Conservation (phyloP, 2,797 vertebrate species). For the Rachycentron canadum region DNA sequence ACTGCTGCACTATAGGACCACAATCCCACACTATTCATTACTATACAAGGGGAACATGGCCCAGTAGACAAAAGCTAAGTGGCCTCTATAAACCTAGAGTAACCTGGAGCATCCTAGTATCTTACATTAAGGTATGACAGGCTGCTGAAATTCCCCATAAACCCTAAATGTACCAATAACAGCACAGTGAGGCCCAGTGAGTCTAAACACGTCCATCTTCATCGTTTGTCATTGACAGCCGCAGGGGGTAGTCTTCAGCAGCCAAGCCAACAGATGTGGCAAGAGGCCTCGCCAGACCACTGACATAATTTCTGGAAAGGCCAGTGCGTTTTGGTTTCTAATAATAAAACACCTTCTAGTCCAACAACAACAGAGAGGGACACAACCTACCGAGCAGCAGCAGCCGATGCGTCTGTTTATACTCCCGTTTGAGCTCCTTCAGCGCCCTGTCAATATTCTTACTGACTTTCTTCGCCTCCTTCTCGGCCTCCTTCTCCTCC, state of each 20-base stretch:
- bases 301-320: slow-evolving; percentile 70
- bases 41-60: slow-evolving; percentile 9
- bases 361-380: slow-evolving; percentile 43
- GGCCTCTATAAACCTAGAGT: slow-evolving; percentile 16
- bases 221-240: slow-evolving; percentile 68
- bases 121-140: background rate
- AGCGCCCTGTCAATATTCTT: slow-evolving; percentile 93
- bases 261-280: slow-evolving; percentile 70
- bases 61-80: slow-evolving; percentile 12
- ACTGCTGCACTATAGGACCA: background rate
- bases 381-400: slow-evolving; percentile 92
- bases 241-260: slow-evolving; percentile 59
- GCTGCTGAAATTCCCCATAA: background rate
- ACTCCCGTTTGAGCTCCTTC: slow-evolving; percentile 94
- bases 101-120: background rate
- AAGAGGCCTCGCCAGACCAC: slow-evolving; percentile 66
- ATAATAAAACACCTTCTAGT: slow-evolving; percentile 56
- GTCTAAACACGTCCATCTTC: slow-evolving; percentile 57
- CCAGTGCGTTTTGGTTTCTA: slow-evolving; percentile 56
- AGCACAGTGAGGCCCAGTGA: slow-evolving; percentile 37
- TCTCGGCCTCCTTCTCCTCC: slow-evolving; percentile 95
- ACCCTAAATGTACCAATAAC: slow-evolving; percentile 1
- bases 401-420: slow-evolving; percentile 95
- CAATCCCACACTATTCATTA: background rate
- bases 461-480: slow-evolving; percentile 94